A percentile compares a stretch with the other conserved stretches of the same genome.
phyloP scores from a whole-genome alignment of 2,888 invertebrate species.

The Ochropacha duplaris region DNA sequence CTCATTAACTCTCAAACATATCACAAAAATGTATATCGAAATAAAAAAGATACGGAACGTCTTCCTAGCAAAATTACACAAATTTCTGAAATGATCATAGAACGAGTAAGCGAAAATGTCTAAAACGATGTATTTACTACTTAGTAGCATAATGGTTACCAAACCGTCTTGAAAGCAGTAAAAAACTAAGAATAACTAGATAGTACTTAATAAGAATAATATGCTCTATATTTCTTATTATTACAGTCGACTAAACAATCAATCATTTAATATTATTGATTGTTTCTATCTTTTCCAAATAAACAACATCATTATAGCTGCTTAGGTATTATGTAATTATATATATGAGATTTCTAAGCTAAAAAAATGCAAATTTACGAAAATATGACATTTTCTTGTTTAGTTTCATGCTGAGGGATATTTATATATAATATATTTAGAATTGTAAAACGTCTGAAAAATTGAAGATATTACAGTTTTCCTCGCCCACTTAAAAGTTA shows the following conservation, averaged over 20 bases:
- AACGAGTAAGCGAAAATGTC: neutral
- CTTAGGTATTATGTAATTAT: neutral
- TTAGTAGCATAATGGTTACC: neutral
- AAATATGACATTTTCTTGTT: neutral
- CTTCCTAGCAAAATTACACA: too few relatives aligned
- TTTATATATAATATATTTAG: neutral
- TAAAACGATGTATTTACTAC: neutral
- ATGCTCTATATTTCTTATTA: neutral
- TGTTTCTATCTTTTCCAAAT: neutral
- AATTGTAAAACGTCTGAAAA: neutral
- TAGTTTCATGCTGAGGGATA: neutral
- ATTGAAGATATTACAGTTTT: neutral
- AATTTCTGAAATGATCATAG: too few relatives aligned
- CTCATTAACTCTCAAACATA: too few relatives aligned
- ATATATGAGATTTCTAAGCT: neutral
- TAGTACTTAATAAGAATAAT: neutral
- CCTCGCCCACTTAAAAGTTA: slow-evolving; percentile 19
- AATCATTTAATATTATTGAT: neutral
- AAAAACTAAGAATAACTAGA: neutral
- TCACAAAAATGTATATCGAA: too few relatives aligned
- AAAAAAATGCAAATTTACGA: neutral
- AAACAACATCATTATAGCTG: neutral
- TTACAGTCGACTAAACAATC: neutral
- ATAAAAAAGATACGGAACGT: too few relatives aligned
- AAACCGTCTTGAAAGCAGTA: neutral